Evolutionary conservation across 2,113 vertebrate genomes (phyloP).

Genomic region (Macroglossus sobrinus): DNA sequence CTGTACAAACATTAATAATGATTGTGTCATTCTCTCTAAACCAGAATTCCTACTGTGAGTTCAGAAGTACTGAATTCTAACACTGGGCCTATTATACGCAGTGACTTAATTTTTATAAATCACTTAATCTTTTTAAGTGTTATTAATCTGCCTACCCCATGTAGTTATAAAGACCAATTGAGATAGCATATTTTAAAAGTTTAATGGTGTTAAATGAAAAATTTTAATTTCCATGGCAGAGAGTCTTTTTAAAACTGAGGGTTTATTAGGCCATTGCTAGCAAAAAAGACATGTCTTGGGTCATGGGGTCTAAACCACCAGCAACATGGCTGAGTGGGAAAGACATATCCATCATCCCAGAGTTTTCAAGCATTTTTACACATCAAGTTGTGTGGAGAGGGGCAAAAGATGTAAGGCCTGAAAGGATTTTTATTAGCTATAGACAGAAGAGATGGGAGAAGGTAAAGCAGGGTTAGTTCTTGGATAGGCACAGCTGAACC

Average conservation of each 20-base stretch:
- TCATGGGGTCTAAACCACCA: neutral
- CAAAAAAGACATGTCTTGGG: neutral
- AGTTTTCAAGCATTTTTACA: neutral
- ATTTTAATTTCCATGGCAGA: neutral
- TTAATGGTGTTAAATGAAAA: neutral
- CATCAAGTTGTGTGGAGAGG: neutral
- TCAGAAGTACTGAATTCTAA: constrained; percentile 15
- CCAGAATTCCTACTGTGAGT: neutral
- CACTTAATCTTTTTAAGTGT: neutral
- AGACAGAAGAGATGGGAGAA: neutral
- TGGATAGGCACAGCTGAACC: neutral
- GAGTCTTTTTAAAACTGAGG: neutral
- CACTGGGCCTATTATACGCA: neutral
- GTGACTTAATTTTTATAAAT: neutral
- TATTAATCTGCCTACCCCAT: neutral
- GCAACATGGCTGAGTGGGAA: neutral
- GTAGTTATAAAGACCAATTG: neutral
- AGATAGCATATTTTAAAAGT: constrained; percentile 6
- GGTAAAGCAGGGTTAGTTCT: neutral
- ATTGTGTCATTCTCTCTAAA: neutral
- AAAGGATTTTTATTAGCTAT: neutral
- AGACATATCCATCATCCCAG: neutral
- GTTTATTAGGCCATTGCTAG: neutral
- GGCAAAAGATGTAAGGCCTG: neutral
- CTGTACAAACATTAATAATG: neutral